Conservation (phyloP, 2,113 vertebrate species). For the Percina caprodes region DNA sequence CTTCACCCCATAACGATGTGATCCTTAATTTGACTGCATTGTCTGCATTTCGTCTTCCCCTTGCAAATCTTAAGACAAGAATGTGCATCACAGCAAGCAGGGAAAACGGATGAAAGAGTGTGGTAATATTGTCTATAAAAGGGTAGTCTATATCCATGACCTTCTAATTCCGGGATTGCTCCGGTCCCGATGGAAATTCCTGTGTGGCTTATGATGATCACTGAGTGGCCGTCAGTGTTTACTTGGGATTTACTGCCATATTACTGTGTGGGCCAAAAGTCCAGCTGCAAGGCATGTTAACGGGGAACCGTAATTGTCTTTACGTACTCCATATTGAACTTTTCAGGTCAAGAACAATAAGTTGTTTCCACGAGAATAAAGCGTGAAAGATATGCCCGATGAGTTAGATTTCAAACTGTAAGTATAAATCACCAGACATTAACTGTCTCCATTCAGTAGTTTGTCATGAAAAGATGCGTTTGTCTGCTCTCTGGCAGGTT, state of each 20-base stretch:
- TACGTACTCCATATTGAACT: not conserved
- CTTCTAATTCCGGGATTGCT: too few relatives aligned
- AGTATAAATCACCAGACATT: not conserved
- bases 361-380: not conserved
- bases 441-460: constrained; percentile 1
- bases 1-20: too few relatives aligned
- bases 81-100: not conserved
- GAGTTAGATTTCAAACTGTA: not conserved
- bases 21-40: too few relatives aligned
- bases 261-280: constrained; percentile 18
- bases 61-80: not conserved
- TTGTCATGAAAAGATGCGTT: not conserved
- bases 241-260: constrained; percentile 8
- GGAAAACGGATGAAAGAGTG: not conserved
- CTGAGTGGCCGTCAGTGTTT: constrained; percentile 19
- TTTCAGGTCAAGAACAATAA: not conserved
- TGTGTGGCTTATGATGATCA: not conserved
- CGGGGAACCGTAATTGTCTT: constrained; percentile 15
- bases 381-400: not conserved
- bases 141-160: too few relatives aligned
- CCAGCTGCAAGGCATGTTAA: constrained; percentile 7
- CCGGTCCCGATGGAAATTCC: too few relatives aligned
- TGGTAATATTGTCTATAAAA: not conserved
- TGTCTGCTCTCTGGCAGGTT: not conserved
- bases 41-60: too few relatives aligned